Percentiles rank a stretch among this genome's conserved stretches.
These are phyloP conservation scores for Podotricha telesiphe DNA, from an alignment of 2,888 invertebrate species.

Conservation along the genomic window DNA sequence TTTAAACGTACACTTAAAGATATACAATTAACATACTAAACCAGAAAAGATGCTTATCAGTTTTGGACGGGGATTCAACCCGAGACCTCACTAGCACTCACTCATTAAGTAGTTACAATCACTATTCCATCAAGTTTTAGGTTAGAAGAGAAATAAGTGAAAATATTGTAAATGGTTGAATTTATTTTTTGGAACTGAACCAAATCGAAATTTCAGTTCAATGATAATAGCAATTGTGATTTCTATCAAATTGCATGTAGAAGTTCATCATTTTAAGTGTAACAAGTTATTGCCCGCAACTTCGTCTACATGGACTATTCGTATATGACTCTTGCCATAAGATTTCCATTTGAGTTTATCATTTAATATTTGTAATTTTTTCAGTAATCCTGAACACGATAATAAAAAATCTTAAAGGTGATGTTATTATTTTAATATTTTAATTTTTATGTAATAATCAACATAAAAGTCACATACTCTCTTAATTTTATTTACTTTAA, in stretches of 20 bases:
- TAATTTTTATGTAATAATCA: no score
- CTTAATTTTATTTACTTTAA: no score
- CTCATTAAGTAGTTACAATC: background rate
- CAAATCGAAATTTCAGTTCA: conserved; percentile 27
- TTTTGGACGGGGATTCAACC: background rate
- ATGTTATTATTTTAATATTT: no score
- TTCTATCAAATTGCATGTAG: background rate
- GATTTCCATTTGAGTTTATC: background rate
- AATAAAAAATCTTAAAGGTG: no score
- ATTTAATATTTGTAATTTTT: no score
- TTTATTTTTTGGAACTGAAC: conserved; percentile 30
- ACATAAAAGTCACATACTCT: no score
- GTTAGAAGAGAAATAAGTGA: background rate
- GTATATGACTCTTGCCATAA: background rate
- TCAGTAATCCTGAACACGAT: no score
- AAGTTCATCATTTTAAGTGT: conserved; percentile 1
- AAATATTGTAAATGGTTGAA: conserved; percentile 18
- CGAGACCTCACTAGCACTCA: background rate
- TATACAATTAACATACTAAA: no score
- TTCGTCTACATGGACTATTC: background rate
- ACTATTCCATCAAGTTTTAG: background rate
- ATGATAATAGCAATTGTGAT: conserved; percentile 29
- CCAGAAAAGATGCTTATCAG: no score
- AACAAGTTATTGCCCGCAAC: background rate
- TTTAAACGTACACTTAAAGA: no score